Base-by-base conservation (phyloP, 2,113 vertebrate species). In the Petrocephalus zakoni region DNA sequence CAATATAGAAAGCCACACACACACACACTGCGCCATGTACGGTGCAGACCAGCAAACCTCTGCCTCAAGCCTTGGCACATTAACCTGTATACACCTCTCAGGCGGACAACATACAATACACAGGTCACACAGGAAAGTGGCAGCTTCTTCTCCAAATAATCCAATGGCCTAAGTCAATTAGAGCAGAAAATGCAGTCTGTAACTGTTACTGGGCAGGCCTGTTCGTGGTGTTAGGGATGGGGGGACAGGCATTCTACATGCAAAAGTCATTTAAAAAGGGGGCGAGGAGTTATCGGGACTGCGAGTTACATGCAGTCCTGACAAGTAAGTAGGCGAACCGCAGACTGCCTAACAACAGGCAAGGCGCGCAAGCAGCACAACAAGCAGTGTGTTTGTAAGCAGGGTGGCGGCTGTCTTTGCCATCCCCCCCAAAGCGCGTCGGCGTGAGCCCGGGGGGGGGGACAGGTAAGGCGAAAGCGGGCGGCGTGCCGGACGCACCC, bases 401-500 rank as follows among this genome's bases (percentile, higher is more conserved):
- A 68, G n/a, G 25, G n/a, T 68, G 61, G n/a, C 29, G 2, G 61
- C 61, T 68, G n/a, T 10, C 25, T 68, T 68, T 68, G 42, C 3
- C 3, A 42, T 42, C n/a, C 10, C 47, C n/a, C 61, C 42, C 42
- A 42, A 42, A 13, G n/a, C 11, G 9, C 2, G 9, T 10, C 11
- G 25, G 25, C 61, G 4, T 68, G 61, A 68, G 25, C 10, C 61
- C 25, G 10, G n/a, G n/a, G n/a, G n/a, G n/a, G n/a, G n/a, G n/a
- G n/a, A 68, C 42, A 42, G 61, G 4, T 29, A 68, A 68, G 2
- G 3, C 61, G 42, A 42, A 42, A 42, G 42, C 42, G 42, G 42
- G 42, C 42, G 42, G 42, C 6, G 22, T 2, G 61, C 6, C 22
- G 61, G n/a, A 89, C 95, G 72, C 92, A 98, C 97, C 97, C 97